Evolutionary conservation across 1,140 invertebrate genomes (phyloP).

Genomic region (Drosophila mauritiana): DNA sequence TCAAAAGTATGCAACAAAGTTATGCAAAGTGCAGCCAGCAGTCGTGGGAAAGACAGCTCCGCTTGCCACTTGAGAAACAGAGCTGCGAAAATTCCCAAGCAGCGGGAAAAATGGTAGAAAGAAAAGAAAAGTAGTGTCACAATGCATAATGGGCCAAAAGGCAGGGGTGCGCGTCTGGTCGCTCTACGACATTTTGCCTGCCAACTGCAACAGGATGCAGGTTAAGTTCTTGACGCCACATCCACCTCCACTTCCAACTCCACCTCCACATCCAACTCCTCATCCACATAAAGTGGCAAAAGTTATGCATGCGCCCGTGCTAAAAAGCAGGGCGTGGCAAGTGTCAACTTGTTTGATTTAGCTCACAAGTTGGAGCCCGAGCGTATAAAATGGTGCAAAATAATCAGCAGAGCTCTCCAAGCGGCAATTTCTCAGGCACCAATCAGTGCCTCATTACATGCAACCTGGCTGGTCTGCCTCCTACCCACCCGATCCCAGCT

Average conservation of each 20-base stretch:
- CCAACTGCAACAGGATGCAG: conserved; percentile 76
- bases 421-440: conserved; percentile 72
- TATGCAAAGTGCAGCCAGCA: conserved; percentile 74
- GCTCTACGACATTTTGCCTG: conserved; percentile 54
- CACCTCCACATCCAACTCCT: conserved; percentile 64
- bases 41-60: conserved; percentile 48
- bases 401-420: conserved; percentile 51
- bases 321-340: conserved; percentile 55
- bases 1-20: conserved; percentile 76
- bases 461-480: conserved; percentile 31
- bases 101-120: conserved; percentile 9
- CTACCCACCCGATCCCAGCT: conserved; percentile 3
- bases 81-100: conserved; percentile 47
- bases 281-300: conserved; percentile 78
- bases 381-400: conserved; percentile 37
- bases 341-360: conserved; percentile 81
- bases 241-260: conserved; percentile 28
- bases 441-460: conserved; percentile 82
- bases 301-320: conserved; percentile 61
- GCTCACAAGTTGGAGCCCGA: conserved; percentile 28
- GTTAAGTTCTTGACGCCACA: conserved; percentile 74
- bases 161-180: conserved; percentile 20
- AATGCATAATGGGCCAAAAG: conserved; percentile 72
- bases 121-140: conserved; percentile 55
- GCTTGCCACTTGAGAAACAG: conserved; percentile 71